phyloP scores from a whole-genome alignment of 64 coral and sea anemone genomes.

The Platygyra sinensis region DNA sequence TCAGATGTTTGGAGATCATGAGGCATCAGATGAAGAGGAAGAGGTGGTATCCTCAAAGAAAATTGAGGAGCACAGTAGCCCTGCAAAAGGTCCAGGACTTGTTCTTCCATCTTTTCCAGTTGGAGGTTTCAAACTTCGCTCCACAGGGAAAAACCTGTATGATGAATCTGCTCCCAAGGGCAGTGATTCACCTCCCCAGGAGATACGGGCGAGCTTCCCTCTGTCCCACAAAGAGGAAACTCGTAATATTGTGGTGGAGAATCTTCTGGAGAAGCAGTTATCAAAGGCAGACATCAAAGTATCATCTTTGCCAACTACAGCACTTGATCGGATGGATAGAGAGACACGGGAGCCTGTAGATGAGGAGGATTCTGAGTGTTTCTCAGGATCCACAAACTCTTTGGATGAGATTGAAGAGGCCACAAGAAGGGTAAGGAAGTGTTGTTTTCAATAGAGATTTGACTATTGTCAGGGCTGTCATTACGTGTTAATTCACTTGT shows the following conservation, averaged over 20 bases:
- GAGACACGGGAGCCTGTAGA: not conserved
- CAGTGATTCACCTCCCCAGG: constrained; percentile 1
- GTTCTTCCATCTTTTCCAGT: constrained; percentile 72
- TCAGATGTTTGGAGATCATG: constrained; percentile 45
- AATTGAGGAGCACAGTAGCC: not conserved
- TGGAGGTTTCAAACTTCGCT: constrained; percentile 82
- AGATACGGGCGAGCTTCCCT: constrained; percentile 77
- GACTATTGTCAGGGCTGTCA: too few species aligned
- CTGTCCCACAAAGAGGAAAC: constrained; percentile 73
- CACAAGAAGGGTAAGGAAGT: constrained; percentile 68
- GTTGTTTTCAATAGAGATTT: not conserved
- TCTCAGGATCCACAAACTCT: constrained; percentile 75
- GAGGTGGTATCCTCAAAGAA: constrained; percentile 25
- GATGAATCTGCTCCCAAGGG: constrained; percentile 37
- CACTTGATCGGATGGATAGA: constrained; percentile 64
- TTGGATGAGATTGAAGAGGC: constrained; percentile 90
- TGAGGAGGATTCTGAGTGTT: constrained; percentile 33
- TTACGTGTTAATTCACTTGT: too few species aligned
- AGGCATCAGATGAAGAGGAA: constrained; percentile 45
- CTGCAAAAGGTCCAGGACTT: constrained; percentile 53
- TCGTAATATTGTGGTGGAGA: constrained; percentile 85
- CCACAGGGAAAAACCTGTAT: constrained; percentile 78
- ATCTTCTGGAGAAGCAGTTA: constrained; percentile 88
- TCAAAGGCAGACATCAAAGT: constrained; percentile 72
- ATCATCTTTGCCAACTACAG: constrained; percentile 74